Evolutionary conservation across 2,888 invertebrate species (phyloP), one percentile per base, ranked within the genome.

Genomic region (Acanthosoma haemorrhoidale): DNA sequence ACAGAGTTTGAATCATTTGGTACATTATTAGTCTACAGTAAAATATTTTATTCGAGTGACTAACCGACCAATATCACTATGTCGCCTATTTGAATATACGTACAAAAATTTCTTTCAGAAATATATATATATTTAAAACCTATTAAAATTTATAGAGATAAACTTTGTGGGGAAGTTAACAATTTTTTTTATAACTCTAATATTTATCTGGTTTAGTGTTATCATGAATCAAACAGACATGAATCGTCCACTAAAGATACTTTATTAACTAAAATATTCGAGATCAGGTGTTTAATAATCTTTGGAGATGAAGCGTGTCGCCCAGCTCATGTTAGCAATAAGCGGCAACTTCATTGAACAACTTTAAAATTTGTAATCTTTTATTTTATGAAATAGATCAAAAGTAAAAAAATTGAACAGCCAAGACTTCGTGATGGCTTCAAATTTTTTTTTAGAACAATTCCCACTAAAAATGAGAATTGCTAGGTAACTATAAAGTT

Each of bases 191-290:
- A n/a, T n/a, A n/a, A n/a, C n/a, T n/a, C n/a, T n/a, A n/a, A n/a
- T n/a, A n/a, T n/a, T n/a, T n/a, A n/a, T n/a, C n/a, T 1, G 25
- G 29, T 51, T 51, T 5, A 3, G 5, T 51, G 4, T 51, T 29
- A 51, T 25, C 13, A 25, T 51, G 51, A 51, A 25, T 29, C 25
- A 51, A 51, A 25, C 51, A 25, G 6, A 51, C 13, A 51, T 51
- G 25, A 51, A 51, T 18, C 25, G 29, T n/a, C 25, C n/a, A 25
- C 51, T 51, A 25, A 51, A 11, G 5, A 51, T 51, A 51, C n/a
- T n/a, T n/a, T n/a, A 51, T 51, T 51, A 51, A 51, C 51, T 51
- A 51, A 51, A 25, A 51, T 51, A 51, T 25, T 51, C 25, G 51
- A 51, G 51, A 51, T 51, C 51, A 51, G 21, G 29, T 29, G 29